These are phyloP conservation scores for Glaucomys volans DNA, from an alignment of 2,113 vertebrate genomes.

Conservation along the genomic window DNA sequence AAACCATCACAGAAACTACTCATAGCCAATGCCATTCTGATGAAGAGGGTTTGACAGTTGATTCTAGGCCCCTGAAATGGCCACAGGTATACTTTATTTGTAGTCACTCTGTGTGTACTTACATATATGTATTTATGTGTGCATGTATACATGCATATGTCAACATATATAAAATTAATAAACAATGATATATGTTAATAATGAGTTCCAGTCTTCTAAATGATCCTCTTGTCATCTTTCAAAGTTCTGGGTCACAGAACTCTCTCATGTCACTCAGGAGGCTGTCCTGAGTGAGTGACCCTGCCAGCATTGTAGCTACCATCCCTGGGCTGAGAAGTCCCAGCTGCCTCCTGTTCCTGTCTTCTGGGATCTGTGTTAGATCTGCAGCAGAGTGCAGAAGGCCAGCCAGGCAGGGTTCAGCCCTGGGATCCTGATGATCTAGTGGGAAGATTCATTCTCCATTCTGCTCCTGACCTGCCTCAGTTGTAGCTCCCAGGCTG, in stretches of 20 bases:
- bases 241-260: neutral
- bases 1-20: neutral
- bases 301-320: neutral
- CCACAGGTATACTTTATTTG: neutral
- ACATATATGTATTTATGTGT: neutral
- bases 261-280: neutral
- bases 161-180: neutral
- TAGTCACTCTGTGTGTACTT: neutral
- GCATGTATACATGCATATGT: neutral
- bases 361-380: neutral
- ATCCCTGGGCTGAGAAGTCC: neutral
- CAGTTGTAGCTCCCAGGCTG: neutral
- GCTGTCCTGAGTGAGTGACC: neutral
- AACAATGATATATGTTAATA: neutral
- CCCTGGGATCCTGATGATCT: neutral
- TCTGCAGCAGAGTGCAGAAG: neutral
- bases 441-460: neutral
- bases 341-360: neutral
- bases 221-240: constrained; percentile 5
- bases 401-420: neutral
- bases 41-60: neutral
- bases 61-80: neutral
- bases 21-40: neutral
- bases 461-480: neutral
- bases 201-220: neutral